These are phyloP conservation scores for Pseudorectes ferrugineus DNA, from an alignment of 2,113 vertebrate genomes.

Conservation along the genomic window DNA sequence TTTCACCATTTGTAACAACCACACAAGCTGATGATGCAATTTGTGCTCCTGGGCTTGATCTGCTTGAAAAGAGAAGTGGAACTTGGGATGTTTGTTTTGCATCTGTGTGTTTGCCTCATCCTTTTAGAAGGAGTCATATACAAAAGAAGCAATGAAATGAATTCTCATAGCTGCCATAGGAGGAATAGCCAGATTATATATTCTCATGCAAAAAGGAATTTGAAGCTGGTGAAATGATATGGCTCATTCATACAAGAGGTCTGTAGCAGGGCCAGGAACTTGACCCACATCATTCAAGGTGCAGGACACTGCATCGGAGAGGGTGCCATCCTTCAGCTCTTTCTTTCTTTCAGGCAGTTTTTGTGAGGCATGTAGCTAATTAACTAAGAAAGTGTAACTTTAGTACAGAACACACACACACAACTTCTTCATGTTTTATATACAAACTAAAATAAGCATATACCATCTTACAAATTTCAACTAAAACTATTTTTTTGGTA, in stretches of 20 bases:
- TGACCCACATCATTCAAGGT: background rate
- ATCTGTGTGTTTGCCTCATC: background rate
- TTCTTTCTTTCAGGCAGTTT: background rate
- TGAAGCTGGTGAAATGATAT: background rate
- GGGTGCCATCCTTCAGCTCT: background rate
- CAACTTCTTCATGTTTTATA: background rate
- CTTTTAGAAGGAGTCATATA: background rate
- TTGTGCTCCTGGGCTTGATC: background rate
- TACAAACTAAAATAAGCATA: background rate
- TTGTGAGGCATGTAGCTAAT: background rate
- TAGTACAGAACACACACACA: background rate
- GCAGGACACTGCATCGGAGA: accelerated
- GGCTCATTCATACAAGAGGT: background rate
- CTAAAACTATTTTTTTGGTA: background rate
- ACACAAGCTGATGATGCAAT: background rate
- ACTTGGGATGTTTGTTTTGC: background rate
- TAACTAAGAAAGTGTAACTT: background rate
- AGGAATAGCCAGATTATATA: background rate
- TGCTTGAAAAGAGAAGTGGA: background rate
- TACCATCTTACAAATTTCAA: background rate
- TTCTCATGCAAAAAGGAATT: background rate
- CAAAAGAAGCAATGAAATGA: background rate
- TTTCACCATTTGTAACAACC: background rate
- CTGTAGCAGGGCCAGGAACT: background rate
- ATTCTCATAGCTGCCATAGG: background rate